phyloP scores from a whole-genome alignment of 2,113 vertebrate genomes.

The Perca schrenkii region DNA sequence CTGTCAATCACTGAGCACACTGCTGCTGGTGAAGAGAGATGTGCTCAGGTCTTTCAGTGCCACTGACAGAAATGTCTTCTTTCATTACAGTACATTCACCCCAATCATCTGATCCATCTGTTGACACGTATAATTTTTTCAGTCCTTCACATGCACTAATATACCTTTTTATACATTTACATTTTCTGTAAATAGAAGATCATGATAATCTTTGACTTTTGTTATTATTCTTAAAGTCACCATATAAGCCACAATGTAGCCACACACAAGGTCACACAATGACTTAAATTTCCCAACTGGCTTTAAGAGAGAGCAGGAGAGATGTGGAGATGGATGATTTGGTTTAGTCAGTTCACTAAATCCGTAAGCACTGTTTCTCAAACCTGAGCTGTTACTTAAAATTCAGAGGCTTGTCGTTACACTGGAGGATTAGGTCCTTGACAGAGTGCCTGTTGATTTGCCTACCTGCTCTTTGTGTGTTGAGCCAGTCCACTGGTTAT shows the following conservation, averaged over 20 bases:
- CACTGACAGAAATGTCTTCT: conserved; percentile 74
- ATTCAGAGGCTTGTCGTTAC: conserved; percentile 70
- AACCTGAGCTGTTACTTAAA: conserved; percentile 74
- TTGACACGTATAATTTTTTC: not conserved
- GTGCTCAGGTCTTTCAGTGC: conserved; percentile 65
- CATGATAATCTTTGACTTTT: not conserved
- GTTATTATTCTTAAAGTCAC: not conserved
- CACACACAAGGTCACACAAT: conserved; percentile 6
- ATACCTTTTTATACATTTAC: not conserved
- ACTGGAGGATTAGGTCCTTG: conserved; percentile 54
- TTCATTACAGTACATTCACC: conserved; percentile 38
- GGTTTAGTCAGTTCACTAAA: conserved; percentile 37
- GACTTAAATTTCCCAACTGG: not conserved
- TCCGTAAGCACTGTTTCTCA: conserved; percentile 37
- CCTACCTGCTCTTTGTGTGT: conserved; percentile 61
- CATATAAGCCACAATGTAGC: not conserved
- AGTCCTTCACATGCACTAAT: not conserved
- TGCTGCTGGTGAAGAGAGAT: conserved; percentile 75
- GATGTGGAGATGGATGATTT: conserved; percentile 32
- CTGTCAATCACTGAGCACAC: conserved; percentile 20
- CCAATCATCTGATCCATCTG: conserved; percentile 15
- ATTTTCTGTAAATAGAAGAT: not conserved
- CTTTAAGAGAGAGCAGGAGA: conserved; percentile 2
- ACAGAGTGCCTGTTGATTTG: conserved; percentile 61
- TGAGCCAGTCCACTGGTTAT: conserved; percentile 29